These are phyloP conservation scores for Colostygia pectinataria DNA, from an alignment of 2,888 invertebrate species.

Conservation along the genomic window DNA sequence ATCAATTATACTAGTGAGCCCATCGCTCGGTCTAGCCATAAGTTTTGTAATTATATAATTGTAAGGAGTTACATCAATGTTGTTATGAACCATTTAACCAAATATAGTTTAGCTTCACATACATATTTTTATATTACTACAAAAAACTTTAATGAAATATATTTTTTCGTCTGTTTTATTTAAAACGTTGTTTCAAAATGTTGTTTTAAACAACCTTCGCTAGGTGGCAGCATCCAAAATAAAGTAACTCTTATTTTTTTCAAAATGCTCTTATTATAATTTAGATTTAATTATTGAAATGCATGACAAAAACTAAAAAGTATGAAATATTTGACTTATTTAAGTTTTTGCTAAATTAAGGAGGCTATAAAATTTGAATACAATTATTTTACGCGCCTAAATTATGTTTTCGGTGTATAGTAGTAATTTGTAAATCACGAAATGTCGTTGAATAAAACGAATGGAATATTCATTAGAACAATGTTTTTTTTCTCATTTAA, in stretches of 20 bases:
- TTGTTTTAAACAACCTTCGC: conserved; percentile 2
- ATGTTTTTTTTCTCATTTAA: conserved; percentile 2
- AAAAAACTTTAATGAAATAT: too few relatives aligned
- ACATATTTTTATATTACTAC: conserved; percentile 8
- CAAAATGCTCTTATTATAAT: too few relatives aligned
- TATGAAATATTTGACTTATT: background rate
- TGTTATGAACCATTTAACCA: conserved; percentile 48
- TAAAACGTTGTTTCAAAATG: too few relatives aligned
- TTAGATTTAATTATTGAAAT: too few relatives aligned
- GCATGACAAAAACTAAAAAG: background rate
- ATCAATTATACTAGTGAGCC: conserved; percentile 40
- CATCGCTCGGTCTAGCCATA: conserved; percentile 57
- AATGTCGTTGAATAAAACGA: conserved; percentile 3
- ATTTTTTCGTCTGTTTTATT: too few relatives aligned
- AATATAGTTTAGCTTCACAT: conserved; percentile 40
- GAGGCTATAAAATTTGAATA: background rate
- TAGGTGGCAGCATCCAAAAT: conserved; percentile 11
- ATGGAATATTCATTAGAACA: conserved; percentile 4
- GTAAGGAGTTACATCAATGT: conserved; percentile 47
- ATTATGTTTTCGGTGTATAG: background rate
- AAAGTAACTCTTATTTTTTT: background rate
- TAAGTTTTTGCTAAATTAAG: background rate
- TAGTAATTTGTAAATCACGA: background rate
- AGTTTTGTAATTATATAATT: conserved; percentile 60
- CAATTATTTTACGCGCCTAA: conserved; percentile 6